Evolutionary conservation across 2,888 invertebrate species (phyloP).

Genomic region (Drosophila birchii): DNA sequence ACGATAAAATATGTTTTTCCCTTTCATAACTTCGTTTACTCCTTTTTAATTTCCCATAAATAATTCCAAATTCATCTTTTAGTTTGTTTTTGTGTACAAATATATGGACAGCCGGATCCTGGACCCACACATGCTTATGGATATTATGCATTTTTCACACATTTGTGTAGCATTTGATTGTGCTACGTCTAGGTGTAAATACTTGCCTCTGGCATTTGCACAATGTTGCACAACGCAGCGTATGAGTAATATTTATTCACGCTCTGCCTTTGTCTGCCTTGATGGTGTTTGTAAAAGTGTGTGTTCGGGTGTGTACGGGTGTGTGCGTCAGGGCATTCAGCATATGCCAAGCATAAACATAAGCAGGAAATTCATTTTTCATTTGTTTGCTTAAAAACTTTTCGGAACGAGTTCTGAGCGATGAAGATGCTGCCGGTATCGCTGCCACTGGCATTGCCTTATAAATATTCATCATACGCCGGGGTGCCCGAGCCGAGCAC

Average conservation of each 20-base stretch:
- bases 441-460: conserved; percentile 49
- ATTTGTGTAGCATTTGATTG: conserved; percentile 71
- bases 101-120: conserved; percentile 10
- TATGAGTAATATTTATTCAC: conserved; percentile 77
- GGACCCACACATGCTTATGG: conserved; percentile 50
- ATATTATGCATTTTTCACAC: conserved; percentile 75
- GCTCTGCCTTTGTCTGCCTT: conserved; percentile 72
- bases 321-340: conserved; percentile 60
- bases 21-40: not conserved
- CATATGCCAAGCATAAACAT: conserved; percentile 79
- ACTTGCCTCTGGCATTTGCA: conserved; percentile 70
- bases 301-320: conserved; percentile 30
- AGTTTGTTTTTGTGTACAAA: conserved; percentile 2
- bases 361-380: conserved; percentile 80
- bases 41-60: not conserved
- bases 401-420: conserved; percentile 38
- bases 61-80: too few relatives aligned
- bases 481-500: conserved; percentile 63
- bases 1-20: not conserved
- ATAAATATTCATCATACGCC: conserved; percentile 76
- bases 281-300: conserved; percentile 37
- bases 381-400: conserved; percentile 74
- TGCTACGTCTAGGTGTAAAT: conserved; percentile 73
- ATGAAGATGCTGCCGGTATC: conserved; percentile 51
- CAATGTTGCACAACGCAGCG: conserved; percentile 66